Base-by-base conservation (phyloP, 2,797 vertebrate species). In the Naso thynnoides region DNA sequence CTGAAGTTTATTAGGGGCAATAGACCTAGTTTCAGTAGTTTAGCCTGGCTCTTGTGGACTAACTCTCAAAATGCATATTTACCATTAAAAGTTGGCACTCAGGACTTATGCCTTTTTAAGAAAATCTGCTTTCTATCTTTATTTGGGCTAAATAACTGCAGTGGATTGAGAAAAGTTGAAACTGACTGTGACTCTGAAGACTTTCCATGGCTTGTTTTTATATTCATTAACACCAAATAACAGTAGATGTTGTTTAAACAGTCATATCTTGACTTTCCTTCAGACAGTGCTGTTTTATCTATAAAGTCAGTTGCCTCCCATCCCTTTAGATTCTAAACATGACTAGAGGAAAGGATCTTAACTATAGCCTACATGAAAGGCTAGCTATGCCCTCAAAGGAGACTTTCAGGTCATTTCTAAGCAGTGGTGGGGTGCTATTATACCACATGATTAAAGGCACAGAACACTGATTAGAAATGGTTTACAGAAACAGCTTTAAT, bases 381-480 rank as follows among this genome's bases (percentile, higher is more conserved):
- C 11, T 1, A 26, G 3, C 26, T 36, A 21, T 4, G 11, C 21
- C n/a, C 24, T 59, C 4, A 31, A 13, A 42, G 26, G 24, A 38
- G n/a, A 29, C 47, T 45, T 38, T 64, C 6, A 47, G 48, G n/a
- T 48, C 8, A 31, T 63, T 58, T 78, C 45, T 55, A 23, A 73
- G 69, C 58, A 58, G 41, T n/a, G 18, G 15, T 52, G n/a, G 26
- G 8, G 62, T 9, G 63, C 76, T 75, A 61, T 82, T 77, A 38
- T 66, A 47, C 64, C 70, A 78, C 76, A 68, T 60, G 84, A 86
- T 79, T 55, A 73, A 85, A 78, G 65, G 50, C 11, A 1, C 9
- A 57, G 76, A 62, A 49, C 59, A 81, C 7, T 73, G 79, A 87
- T 87, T 84, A 26, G 79, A 68, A 55, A 75, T 4, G 21, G 64